Evolutionary conservation across 2,888 invertebrate species (phyloP), one percentile per base, ranked within the genome.

Genomic region (Leptinotarsa tumamoca): DNA sequence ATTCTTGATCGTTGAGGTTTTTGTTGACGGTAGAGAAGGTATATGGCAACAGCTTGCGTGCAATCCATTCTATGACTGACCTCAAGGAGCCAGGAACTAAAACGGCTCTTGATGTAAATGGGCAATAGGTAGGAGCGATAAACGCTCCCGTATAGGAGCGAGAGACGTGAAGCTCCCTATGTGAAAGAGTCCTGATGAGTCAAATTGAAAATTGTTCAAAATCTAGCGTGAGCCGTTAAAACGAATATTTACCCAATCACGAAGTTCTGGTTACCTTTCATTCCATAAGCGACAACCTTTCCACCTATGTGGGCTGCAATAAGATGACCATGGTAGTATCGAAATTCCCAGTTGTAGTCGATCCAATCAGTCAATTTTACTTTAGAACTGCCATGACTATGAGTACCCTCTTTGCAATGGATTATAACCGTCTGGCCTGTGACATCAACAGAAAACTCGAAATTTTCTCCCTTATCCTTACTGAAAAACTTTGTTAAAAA

Each of bases 281-380:
- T 94, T 76, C 94, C 95, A 89, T 98, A 98, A 0, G 98, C 98
- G 81, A 97, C 90, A 87, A 95, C 95, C 85, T 94, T 94, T 73
- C 96, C 95, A 85, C 93, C 93, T 84, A 94, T 92, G 87, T 98
- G 97, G 61, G 96, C 94, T 14, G 97, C 96, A 58, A 98, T 92
- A 76, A 98, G 90, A 86, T 96, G 95, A 0, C 98, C 98, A 0
- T 93, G 91, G 84, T 97, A 96, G 86, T 95, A 95, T 83, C 94
- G 93, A 67, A 94, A 92, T 87, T 98, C 98, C 98, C 98, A 98
- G 81, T 95, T 95, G 87, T 95, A 98, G 85, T 97, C 97, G 27
- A 97, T 97, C 68, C 97, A 92, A 87, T 95, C 96, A 15, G 80
- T 83, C 66, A 97, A 92, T 86, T 96, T 97, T 43, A 98, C 95